A percentile compares a stretch with the other conserved stretches of the same genome.
Evolutionary conservation across 2,113 vertebrate genomes (phyloP).

Genomic region (Ginglymostoma cirratum): DNA sequence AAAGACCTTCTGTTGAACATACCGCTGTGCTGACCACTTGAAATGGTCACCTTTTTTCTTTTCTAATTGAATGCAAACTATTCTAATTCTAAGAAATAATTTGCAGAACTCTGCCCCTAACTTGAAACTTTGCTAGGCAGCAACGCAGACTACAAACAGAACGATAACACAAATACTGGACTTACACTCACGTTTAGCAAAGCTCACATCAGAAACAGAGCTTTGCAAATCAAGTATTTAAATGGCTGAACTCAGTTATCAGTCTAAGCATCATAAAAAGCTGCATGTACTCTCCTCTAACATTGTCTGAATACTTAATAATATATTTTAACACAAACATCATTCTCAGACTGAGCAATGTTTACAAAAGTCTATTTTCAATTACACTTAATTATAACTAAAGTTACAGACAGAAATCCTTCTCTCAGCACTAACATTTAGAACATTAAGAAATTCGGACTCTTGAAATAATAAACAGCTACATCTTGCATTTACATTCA

Average conservation of each 20-base stretch:
- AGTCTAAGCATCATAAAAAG: not conserved
- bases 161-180: not conserved
- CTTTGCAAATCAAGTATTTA: not conserved
- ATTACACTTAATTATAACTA: not conserved
- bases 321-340: not conserved
- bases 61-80: not conserved
- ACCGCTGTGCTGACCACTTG: too few species aligned
- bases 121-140: not conserved
- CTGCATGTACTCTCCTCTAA: not conserved
- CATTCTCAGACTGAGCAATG: not conserved
- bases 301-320: not conserved
- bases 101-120: not conserved
- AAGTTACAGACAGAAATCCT: not conserved
- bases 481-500: not conserved
- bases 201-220: not conserved
- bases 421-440: not conserved
- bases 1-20: too few species aligned
- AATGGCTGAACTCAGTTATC: not conserved
- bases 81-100: not conserved
- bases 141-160: not conserved
- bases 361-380: not conserved
- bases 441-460: not conserved
- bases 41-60: not conserved
- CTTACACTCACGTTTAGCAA: not conserved
- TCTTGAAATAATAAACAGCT: not conserved